Evolutionary conservation across 1,140 invertebrate genomes (phyloP).

Genomic region (Pseudomyrmex sp.): DNA sequence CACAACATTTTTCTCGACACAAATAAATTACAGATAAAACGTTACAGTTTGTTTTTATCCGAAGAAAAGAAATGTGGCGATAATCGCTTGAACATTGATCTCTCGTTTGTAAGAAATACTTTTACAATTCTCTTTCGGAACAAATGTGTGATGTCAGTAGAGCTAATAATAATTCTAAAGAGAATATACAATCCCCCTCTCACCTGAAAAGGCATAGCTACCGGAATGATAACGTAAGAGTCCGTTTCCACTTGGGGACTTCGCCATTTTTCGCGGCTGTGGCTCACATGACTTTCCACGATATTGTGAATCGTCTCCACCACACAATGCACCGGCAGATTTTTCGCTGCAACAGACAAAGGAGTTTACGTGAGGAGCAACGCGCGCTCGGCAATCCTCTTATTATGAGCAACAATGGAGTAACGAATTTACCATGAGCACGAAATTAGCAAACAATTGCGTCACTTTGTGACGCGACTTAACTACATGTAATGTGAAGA

Average conservation of each 20-base stretch:
- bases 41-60: too few relatives aligned
- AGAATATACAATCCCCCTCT: constrained; percentile 31
- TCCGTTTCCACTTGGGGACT: constrained; percentile 93
- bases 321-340: constrained; percentile 96
- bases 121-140: not conserved
- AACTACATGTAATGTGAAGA: not conserved
- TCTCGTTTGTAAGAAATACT: not conserved
- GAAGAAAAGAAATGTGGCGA: too few relatives aligned
- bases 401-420: constrained; percentile 24
- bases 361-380: constrained; percentile 33
- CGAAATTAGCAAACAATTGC: constrained; percentile 37
- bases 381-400: constrained; percentile 13
- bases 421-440: constrained; percentile 33
- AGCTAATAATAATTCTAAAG: not conserved
- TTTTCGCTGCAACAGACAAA: constrained; percentile 90
- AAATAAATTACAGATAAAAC: too few relatives aligned
- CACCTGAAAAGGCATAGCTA: constrained; percentile 93
- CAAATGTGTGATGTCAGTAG: not conserved
- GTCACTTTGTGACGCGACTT: not conserved
- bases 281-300: constrained; percentile 86
- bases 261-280: constrained; percentile 85
- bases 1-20: not conserved
- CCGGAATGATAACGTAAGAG: constrained; percentile 96
- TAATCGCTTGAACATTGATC: too few relatives aligned
- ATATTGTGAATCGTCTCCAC: constrained; percentile 92